Evolutionary conservation across 2,888 invertebrate species (phyloP), one percentile per base, ranked within the genome.

Genomic region (Cataglyphis livida): DNA sequence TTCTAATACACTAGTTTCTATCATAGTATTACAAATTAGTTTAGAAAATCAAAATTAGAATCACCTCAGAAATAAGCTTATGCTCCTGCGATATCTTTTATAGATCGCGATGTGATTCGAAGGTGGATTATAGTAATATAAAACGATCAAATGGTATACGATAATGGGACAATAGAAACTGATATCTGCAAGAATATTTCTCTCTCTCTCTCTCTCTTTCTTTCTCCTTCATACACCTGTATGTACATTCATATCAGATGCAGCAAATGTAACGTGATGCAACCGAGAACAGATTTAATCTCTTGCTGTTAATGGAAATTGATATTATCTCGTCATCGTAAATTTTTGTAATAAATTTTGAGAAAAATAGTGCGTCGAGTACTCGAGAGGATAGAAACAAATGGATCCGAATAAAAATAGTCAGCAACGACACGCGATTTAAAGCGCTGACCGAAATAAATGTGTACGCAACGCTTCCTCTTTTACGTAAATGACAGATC

Each of bases 381-480:
- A 28, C 25, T 28, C 1, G 25, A 28, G 25, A 28, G 25, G 25
- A 28, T 28, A 28, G 57, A 59, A 35, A 41, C 70, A 32, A 44
- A 28, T 21, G 28, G 15, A 59, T 41, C 28, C 28, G 41, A 41
- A 44, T 28, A 57, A 28, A 76, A 78, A 41, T 59, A 41, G 15
- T 28, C 28, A 18, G 7, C 15, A n/a, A 61, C 35, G 48, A 64
- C 35, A 62, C 9, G 41, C 21, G 65, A 66, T 21, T 66, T 25
- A 15, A 32, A 66, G n/a, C 41, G 18, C 1, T 32, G 59, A 21
- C 44, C 21, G 7, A 78, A 70, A 78, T 57, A 78, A 68, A 78
- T 35, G 32, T 6, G 6, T 68, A 35, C 57, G 44, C n/a, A 10
- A 10, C 32, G 15, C n/a, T 41, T n/a, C 5, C 25, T 10, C 28